A percentile compares a stretch with the other conserved stretches of the same genome.
These are phyloP conservation scores for Maniola jurtina DNA, from an alignment of 1,140 invertebrate species.

Conservation along the genomic window DNA sequence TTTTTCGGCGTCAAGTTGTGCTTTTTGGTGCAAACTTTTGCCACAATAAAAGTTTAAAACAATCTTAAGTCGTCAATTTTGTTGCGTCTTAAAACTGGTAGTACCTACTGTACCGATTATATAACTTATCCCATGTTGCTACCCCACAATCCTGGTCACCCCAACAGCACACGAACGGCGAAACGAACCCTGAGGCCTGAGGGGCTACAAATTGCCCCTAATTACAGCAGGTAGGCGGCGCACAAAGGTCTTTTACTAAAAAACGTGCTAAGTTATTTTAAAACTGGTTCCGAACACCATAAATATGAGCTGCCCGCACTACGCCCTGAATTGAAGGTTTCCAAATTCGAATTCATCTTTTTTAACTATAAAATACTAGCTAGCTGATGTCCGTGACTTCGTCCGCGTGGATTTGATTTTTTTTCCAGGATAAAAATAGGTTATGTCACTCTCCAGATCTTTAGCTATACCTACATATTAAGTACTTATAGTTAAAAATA, in stretches of 20 bases:
- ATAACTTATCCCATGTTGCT: neutral
- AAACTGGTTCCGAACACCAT: constrained; percentile 43
- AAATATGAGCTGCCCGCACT: constrained; percentile 25
- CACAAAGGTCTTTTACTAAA: constrained; percentile 47
- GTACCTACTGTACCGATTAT: too few relatives aligned
- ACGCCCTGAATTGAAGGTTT: constrained; percentile 15
- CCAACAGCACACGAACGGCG: constrained; percentile 19
- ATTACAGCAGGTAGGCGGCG: constrained; percentile 55
- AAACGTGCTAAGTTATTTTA: constrained; percentile 52
- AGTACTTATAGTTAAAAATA: too few relatives aligned
- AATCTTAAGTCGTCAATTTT: too few relatives aligned
- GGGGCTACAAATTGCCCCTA: constrained; percentile 50
- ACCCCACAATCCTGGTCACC: neutral
- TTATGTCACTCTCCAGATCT: too few relatives aligned
- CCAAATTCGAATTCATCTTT: neutral
- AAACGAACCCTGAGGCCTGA: constrained; percentile 27
- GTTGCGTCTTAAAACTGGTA: too few relatives aligned
- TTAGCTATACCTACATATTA: too few relatives aligned
- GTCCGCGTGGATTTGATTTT: too few relatives aligned
- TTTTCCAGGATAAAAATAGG: too few relatives aligned
- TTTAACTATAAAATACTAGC: neutral
- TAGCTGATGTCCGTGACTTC: too few relatives aligned
- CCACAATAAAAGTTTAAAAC: too few relatives aligned
- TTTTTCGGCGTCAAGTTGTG: too few relatives aligned
- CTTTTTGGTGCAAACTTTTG: too few relatives aligned